Percentiles rank a stretch among this genome's conserved stretches.
Evolutionary conservation across 2,113 vertebrate genomes (phyloP).

Genomic region (Mastomys natalensis): DNA sequence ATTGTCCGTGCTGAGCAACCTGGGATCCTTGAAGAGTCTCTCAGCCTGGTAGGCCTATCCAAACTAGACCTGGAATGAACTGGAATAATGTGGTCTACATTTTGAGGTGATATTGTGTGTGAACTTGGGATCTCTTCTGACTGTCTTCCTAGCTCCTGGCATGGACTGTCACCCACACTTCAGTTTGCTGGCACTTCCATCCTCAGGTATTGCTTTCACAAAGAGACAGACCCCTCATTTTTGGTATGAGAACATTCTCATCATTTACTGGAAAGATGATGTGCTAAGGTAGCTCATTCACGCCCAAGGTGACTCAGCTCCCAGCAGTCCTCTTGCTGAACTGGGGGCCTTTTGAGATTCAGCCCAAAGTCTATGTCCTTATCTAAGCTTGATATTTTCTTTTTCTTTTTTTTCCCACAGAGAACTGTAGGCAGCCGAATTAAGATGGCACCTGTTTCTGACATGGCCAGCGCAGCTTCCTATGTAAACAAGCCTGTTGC

Average conservation of each 20-base stretch:
- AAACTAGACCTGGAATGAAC: constrained; percentile 23
- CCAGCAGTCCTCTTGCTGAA: background rate
- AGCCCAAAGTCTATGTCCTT: background rate
- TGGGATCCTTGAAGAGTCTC: constrained; percentile 63
- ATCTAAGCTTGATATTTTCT: background rate
- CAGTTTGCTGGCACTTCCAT: too few relatives aligned
- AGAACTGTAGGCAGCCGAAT: too few relatives aligned
- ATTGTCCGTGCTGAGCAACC: background rate
- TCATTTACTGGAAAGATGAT: background rate
- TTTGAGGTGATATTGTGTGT: background rate
- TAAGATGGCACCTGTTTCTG: too few relatives aligned
- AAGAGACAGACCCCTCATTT: background rate
- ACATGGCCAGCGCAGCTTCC: too few relatives aligned
- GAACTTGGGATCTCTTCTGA: background rate
- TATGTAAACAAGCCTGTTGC: too few relatives aligned
- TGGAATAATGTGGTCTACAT: background rate
- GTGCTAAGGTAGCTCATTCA: background rate
- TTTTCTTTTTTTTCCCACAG: too few relatives aligned
- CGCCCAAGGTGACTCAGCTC: background rate
- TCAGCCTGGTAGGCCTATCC: constrained; percentile 54
- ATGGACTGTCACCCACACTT: background rate
- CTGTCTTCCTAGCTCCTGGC: background rate
- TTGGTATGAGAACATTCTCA: constrained; percentile 1
- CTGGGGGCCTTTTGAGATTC: background rate
- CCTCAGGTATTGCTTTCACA: background rate